Base-by-base conservation (phyloP, 2,888 invertebrate species). In the Unio delphinus region DNA sequence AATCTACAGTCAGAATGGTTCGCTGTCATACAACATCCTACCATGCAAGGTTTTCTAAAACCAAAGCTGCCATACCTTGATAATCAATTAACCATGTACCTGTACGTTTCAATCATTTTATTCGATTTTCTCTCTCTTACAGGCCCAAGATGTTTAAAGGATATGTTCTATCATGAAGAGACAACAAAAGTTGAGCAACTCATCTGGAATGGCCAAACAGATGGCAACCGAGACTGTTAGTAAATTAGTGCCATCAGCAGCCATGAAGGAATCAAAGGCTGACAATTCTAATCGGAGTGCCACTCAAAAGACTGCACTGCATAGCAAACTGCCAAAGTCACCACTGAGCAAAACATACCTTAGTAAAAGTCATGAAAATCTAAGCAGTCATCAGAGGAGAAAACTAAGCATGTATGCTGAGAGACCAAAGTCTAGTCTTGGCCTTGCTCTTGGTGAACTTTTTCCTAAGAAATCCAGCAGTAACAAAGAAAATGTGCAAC, bases 361-460 rank as follows among this genome's bases (percentile, higher is more conserved):
- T 45, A 89, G 88, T 73, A 88, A 87, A 76, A 89, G 88, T 74
- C 87, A 88, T 63, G 89, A 89, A 68, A 89, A 85, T 69, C 76
- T 89, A 54, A 84, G 87, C 11, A 80, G 80, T 72, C 80, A 81
- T 64, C 83, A 86, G 68, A 83, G 85, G 64, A 80, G 80, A 70
- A 84, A 85, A 64, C 78, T 83, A 7, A 73, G 78, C 8, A 76
- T 72, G 6, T 67, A 72, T 55, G 78, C 81, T 20, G 69, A 68
- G 17, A 68, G 80, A 62, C 82, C 83, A 28, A 78, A 79, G 63
- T 81, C 81, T 45, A 80, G 77, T 73, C 72, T 82, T 6, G 82
- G 80, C 17, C 62, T 80, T 6, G 75, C 76, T 17, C 74, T 72
- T 55, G 78, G 76, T 62, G 75, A 73, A 45, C 72, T 67, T 60